A percentile compares a stretch with the other conserved stretches of the same genome.
Evolutionary conservation across 2,113 vertebrate species (phyloP).

Genomic region (Cavia aperea): DNA sequence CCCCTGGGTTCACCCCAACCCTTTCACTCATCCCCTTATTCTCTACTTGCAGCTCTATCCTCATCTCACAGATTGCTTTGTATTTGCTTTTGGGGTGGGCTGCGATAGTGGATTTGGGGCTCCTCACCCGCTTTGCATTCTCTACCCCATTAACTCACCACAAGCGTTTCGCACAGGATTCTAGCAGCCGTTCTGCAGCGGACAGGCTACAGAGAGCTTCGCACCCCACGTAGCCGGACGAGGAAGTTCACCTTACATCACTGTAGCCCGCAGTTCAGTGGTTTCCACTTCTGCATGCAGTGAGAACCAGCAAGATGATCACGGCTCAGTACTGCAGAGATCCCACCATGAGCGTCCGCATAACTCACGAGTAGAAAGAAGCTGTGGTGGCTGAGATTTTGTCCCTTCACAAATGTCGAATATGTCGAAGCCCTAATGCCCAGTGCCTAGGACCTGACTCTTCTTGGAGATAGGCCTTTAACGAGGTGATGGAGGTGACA

Average conservation of each 20-base stretch:
- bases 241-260: neutral
- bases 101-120: too few species aligned
- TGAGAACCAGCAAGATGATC: neutral
- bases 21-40: neutral
- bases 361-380: neutral
- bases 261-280: neutral
- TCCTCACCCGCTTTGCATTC: neutral
- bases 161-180: neutral
- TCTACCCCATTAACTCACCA: neutral
- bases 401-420: neutral
- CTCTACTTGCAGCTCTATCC: neutral
- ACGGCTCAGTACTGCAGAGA: neutral
- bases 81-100: neutral
- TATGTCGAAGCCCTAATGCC: neutral
- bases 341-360: neutral
- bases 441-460: neutral
- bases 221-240: neutral
- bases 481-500: neutral
- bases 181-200: neutral
- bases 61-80: neutral
- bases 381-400: neutral
- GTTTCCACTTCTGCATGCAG: neutral
- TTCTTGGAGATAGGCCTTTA: neutral
- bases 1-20: too few species aligned
- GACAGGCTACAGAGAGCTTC: neutral